phyloP scores from a whole-genome alignment of 2,888 invertebrate species.

The Lomographa bimaculata region DNA sequence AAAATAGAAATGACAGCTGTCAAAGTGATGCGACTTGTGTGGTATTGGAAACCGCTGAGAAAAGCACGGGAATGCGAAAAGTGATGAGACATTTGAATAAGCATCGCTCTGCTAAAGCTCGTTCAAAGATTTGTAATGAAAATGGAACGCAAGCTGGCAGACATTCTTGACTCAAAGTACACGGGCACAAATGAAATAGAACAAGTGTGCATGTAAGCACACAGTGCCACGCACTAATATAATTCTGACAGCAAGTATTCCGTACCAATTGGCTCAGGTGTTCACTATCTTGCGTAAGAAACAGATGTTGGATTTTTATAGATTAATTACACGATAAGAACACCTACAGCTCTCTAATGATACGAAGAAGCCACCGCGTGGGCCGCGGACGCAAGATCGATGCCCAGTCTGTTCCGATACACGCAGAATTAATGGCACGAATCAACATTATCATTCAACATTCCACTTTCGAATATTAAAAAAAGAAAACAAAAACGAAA shows the following conservation, averaged over 20 bases:
- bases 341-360: constrained; percentile 43
- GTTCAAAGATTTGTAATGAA: too few relatives aligned
- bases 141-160: too few relatives aligned
- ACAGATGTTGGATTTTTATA: constrained; percentile 31
- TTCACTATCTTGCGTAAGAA: constrained; percentile 21
- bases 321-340: constrained; percentile 42
- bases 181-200: too few relatives aligned
- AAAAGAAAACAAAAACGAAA: constrained; percentile 35
- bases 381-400: constrained; percentile 45
- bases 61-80: constrained; percentile 1
- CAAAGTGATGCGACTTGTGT: constrained; percentile 23
- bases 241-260: constrained; percentile 5
- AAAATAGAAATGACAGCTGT: constrained; percentile 31
- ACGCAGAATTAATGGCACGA: constrained; percentile 53
- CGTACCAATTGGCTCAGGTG: constrained; percentile 22
- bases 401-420: constrained; percentile 45
- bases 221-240: not conserved
- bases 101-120: too few relatives aligned
- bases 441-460: constrained; percentile 33
- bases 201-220: too few relatives aligned
- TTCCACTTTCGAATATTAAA: constrained; percentile 39
- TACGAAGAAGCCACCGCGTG: constrained; percentile 44
- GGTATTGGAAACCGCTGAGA: not conserved
- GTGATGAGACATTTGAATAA: too few relatives aligned
- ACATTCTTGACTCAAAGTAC: too few relatives aligned